Evolutionary conservation across 2,113 vertebrate genomes (phyloP).

Genomic region (Gallinago media): DNA sequence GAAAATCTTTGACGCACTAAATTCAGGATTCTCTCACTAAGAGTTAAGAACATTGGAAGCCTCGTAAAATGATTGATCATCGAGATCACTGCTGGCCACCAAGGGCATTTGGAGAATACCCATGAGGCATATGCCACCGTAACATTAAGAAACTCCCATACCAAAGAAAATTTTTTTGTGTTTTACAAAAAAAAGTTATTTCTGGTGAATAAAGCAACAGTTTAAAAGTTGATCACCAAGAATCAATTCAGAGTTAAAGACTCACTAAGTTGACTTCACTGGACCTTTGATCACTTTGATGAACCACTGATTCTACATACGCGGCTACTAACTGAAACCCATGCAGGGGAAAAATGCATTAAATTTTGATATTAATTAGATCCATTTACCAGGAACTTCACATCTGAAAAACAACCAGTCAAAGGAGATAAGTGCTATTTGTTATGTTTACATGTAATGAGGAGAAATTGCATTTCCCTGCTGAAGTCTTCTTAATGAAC

Average conservation of each 20-base stretch:
- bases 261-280: neutral
- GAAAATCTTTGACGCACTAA: neutral
- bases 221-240: neutral
- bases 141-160: neutral
- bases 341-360: neutral
- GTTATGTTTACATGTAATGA: neutral
- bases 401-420: neutral
- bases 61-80: neutral
- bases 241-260: neutral
- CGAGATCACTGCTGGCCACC: neutral
- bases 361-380: neutral
- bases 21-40: neutral
- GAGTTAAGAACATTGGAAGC: neutral
- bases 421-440: neutral
- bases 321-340: neutral
- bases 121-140: neutral
- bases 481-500: neutral
- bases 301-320: neutral
- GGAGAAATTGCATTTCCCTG: neutral
- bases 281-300: neutral
- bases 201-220: neutral
- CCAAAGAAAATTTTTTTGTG: neutral
- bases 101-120: neutral
- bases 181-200: neutral
- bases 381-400: neutral